phyloP scores from a whole-genome alignment of 2,888 invertebrate genomes.

The Alentia gelatinosa region DNA sequence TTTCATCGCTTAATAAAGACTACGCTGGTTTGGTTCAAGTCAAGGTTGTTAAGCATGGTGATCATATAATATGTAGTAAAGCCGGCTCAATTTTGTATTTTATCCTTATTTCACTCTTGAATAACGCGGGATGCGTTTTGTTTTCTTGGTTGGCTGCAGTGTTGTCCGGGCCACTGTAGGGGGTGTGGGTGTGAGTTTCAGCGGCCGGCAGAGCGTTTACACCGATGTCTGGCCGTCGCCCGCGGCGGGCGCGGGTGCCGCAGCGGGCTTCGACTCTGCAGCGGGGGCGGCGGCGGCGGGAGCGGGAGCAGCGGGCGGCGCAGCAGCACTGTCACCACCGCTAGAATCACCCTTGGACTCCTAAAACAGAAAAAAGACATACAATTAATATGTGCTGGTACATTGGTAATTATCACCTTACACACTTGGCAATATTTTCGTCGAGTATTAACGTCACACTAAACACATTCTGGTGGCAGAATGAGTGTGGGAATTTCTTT shows the following conservation, averaged over 20 bases:
- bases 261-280: background rate
- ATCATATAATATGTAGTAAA: constrained; percentile 24
- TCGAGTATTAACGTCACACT: no score
- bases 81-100: constrained; percentile 23
- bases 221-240: constrained; percentile 41
- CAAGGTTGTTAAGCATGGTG: constrained; percentile 53
- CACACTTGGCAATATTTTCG: background rate
- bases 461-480: no score
- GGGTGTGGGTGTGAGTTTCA: background rate
- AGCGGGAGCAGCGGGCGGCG: constrained; percentile 48
- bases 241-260: constrained; percentile 23
- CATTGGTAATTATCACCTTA: background rate
- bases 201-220: constrained; percentile 4
- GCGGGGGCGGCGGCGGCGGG: constrained; percentile 48
- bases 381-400: background rate
- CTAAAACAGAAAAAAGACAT: background rate
- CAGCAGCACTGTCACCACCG: constrained; percentile 45
- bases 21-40: constrained; percentile 46
- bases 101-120: constrained; percentile 19
- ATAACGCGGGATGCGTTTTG: background rate
- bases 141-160: background rate
- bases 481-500: no score
- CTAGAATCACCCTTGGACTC: constrained; percentile 37
- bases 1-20: constrained; percentile 29
- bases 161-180: background rate